Base-by-base conservation (phyloP, 2,797 vertebrate genomes). In the Cryptoprocta ferox region DNA sequence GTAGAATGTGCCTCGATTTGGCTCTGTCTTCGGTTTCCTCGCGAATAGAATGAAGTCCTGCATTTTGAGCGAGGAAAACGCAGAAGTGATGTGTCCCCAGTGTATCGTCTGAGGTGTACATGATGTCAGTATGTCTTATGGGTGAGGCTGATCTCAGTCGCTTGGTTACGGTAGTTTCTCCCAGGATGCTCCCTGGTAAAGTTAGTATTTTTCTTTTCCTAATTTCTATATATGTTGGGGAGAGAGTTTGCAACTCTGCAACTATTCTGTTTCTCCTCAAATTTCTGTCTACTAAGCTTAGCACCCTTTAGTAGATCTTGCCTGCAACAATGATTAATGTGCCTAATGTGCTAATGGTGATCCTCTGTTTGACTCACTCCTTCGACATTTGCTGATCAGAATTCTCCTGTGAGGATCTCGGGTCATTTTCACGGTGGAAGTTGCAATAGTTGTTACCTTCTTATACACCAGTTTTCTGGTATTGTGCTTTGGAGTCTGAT, bases 51-150 rank as follows among this genome's bases (percentile, higher is more conserved):
- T 66, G 73, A 95, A 84, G 11, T 35, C 61, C 24, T 35, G 32
- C 24, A 13, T 42, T 76, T 88, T 7, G 61, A 35, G 35, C 24
- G 63, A 70, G 37, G 50, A 50, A 28, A 61, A n/a, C 37, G 16
- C 26, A 28, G 45, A 90, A 19, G 15, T 19, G 32, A 15, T 4
- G 2, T 28, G 42, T 65, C 39, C 32, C 71, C 6, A 0, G 15
- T 32, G 11, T 39, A 7, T 56, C 18, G 0, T 6, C 3, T 10
- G 50, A 65, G 56, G 56, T 30, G 0, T 32, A 1, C 7, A 0
- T 71, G 71, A 30, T 2, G 37, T 42, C 78, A 9, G 11, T 63
- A 26, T 2, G 3, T 30, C 53, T 61, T 63, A 18, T 19, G 83
- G 42, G 26, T 6, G 30, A 95, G n/a, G n/a, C 50, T 45, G 13